Conservation (phyloP, 2,888 invertebrate genomes). For the Eugnorisma glareosa region DNA sequence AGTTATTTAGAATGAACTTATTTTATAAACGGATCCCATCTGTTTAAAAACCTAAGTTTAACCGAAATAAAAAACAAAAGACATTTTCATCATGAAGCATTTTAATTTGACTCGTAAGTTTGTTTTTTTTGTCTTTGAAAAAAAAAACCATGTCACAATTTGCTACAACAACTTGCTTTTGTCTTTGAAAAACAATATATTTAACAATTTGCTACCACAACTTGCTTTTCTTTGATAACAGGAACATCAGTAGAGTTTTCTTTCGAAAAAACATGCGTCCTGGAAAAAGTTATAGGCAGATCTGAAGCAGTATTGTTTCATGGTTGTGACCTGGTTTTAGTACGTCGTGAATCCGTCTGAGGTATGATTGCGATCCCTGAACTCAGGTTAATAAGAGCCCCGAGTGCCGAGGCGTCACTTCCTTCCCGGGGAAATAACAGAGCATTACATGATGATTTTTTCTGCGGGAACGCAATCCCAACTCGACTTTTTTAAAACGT, state of each 20-base stretch:
- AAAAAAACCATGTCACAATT: constrained; percentile 13
- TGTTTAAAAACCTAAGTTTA: not conserved
- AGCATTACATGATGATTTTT: constrained; percentile 72
- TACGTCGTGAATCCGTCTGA: constrained; percentile 66
- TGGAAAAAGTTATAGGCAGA: constrained; percentile 2
- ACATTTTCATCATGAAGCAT: not conserved
- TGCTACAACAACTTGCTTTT: not conserved
- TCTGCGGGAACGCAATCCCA: constrained; percentile 69
- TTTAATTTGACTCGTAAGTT: not conserved
- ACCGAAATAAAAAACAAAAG: not conserved
- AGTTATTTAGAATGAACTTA: not conserved
- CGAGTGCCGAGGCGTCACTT: constrained; percentile 70
- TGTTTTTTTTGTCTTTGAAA: not conserved
- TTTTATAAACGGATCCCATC: not conserved
- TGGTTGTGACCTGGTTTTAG: constrained; percentile 76
- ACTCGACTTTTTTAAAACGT: constrained; percentile 73
- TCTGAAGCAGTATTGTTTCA: constrained; percentile 72
- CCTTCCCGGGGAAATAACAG: constrained; percentile 71
- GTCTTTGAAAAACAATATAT: not conserved
- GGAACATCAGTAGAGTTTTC: not conserved
- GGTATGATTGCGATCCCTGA: constrained; percentile 75
- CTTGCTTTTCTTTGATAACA: not conserved
- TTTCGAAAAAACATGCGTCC: not conserved
- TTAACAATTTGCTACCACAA: constrained; percentile 7
- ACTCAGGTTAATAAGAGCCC: constrained; percentile 80